Evolutionary conservation across 1,140 invertebrate genomes (phyloP).

Genomic region (Belonocnema kinseyi): DNA sequence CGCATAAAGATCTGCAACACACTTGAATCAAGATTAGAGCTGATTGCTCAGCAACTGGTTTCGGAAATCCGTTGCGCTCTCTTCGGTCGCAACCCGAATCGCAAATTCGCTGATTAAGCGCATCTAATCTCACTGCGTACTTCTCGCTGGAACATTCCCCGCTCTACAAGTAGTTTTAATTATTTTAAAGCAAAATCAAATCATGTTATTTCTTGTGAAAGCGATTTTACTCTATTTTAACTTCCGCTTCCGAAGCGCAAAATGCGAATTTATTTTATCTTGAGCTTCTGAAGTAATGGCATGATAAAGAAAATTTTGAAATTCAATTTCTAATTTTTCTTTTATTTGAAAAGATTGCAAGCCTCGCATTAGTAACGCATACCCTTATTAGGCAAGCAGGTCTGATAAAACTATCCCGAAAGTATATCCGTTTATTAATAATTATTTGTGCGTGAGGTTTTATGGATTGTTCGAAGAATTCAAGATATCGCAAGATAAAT

Average conservation of each 20-base stretch:
- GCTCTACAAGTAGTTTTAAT: slow-evolving; percentile 40
- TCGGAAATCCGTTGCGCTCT: slow-evolving; percentile 95
- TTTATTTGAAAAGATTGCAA: neutral
- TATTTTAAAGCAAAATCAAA: slow-evolving; percentile 19
- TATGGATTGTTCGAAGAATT: slow-evolving; percentile 23
- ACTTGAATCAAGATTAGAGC: slow-evolving; percentile 93
- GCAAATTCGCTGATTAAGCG: slow-evolving; percentile 94
- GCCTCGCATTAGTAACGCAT: neutral
- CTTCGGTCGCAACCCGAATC: slow-evolving; percentile 96
- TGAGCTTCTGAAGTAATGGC: neutral
- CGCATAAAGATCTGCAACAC: slow-evolving; percentile 94
- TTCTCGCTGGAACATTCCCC: slow-evolving; percentile 61
- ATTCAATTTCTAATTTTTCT: neutral
- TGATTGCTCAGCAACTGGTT: slow-evolving; percentile 95
- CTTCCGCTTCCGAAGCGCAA: neutral
- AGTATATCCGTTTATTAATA: slow-evolving; percentile 15
- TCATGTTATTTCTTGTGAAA: slow-evolving; percentile 15
- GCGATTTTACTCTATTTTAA: neutral
- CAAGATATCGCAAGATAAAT: neutral
- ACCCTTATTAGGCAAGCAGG: neutral
- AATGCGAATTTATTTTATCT: neutral
- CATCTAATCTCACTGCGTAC: slow-evolving; percentile 33
- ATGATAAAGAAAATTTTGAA: neutral
- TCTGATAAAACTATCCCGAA: neutral
- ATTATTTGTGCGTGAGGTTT: slow-evolving; percentile 7